Base-by-base conservation (phyloP, 2,888 invertebrate species). In the Odontocerum albicorne region DNA sequence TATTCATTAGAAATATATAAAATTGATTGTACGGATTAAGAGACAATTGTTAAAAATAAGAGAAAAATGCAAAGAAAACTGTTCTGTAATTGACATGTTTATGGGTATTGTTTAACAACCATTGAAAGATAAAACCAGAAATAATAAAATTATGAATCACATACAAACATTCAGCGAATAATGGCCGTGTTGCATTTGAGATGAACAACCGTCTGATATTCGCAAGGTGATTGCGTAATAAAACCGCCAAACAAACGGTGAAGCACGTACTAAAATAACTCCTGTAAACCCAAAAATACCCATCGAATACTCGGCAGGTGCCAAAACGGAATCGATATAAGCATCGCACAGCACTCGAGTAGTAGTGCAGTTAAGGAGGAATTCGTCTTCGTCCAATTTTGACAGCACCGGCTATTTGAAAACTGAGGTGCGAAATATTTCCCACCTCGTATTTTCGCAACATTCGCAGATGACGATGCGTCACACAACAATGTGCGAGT, bases 271-370 rank as follows among this genome's bases (percentile, higher is more conserved):
- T 17, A 38, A 15, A 16, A 16, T 38, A 38, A 17, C n/a, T 4
- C 15, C 17, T 8, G 8, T 39, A 3, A 2, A 1, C 16, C 7
- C 10, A 16, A 35, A 7, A 35, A 17, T 39, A 16, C 32, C 17
- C 16, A n/a, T 32, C n/a, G 12, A n/a, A 12, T 27, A 17, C 31
- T 44, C 31, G 32, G 6, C 44, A 16, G 17, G 17, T 32, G 44
- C 31, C 44, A 17, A 32, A 16, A 27, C 31, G 16, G 44, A 44
- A 44, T 44, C 17, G 44, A 44, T 31, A 44, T 27, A 7, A 32
- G 12, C n/a, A n/a, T n/a, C 32, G 12, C 17, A 32, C 17, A 44
- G 4, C 31, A 32, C 44, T 10, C 27, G 17, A 16, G 31, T 8
- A 43, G 31, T 10, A 31, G 31, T 17, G n/a, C 10, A n/a, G n/a